Percentiles rank a stretch among this genome's conserved stretches.
These are phyloP conservation scores for Leuciscus idus DNA, from an alignment of 2,113 vertebrate species.

Conservation along the genomic window DNA sequence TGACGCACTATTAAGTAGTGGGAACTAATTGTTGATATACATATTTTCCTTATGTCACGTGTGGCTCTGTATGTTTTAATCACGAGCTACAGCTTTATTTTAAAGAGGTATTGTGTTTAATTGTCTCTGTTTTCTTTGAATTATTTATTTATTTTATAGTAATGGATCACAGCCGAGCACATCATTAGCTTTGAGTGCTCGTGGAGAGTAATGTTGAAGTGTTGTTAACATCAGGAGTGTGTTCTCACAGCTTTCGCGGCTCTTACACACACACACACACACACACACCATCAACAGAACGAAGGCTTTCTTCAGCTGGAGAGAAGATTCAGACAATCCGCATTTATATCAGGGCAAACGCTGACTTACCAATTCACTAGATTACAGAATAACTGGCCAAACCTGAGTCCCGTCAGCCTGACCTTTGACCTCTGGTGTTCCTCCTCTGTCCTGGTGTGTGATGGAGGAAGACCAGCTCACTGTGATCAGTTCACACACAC, in stretches of 20 bases:
- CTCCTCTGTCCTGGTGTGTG: background rate
- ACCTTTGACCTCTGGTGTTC: background rate
- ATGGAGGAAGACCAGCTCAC: conserved; percentile 28
- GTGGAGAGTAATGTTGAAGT: background rate
- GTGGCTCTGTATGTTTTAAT: too few species aligned
- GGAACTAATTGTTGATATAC: too few species aligned
- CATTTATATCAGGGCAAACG: background rate
- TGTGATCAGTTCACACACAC: conserved; percentile 18
- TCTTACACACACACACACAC: background rate
- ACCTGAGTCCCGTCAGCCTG: too few species aligned
- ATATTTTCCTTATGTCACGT: too few species aligned
- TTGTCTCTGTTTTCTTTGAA: conserved; percentile 44
- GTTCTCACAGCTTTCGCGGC: background rate
- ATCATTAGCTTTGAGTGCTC: conserved; percentile 26
- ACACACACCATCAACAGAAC: too few species aligned
- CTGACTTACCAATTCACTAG: background rate
- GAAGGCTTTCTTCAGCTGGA: too few species aligned
- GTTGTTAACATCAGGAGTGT: background rate
- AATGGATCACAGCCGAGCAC: conserved; percentile 71
- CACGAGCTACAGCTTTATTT: conserved; percentile 68
- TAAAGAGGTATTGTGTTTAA: conserved; percentile 13
- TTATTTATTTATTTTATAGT: conserved; percentile 51
- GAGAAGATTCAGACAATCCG: background rate
- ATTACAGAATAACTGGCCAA: too few species aligned
- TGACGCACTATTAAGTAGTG: too few species aligned